Evolutionary conservation across 2,797 vertebrate species (phyloP).

Genomic region (Danio albolineatus): DNA sequence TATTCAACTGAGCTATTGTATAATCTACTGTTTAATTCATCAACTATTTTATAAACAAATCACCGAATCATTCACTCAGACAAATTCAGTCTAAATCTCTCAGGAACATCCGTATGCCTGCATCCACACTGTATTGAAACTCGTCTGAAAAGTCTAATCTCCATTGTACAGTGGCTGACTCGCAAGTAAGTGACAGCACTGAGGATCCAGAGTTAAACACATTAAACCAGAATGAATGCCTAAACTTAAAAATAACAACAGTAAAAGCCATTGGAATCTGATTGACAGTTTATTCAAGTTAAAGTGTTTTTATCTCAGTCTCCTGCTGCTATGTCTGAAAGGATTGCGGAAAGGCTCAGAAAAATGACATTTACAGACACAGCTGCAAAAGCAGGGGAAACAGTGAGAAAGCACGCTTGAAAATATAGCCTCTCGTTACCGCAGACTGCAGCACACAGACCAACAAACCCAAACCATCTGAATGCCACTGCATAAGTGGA

Average conservation of each 20-base stretch:
- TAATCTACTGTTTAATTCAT: no score
- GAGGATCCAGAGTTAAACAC: neutral
- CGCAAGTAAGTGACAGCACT: neutral
- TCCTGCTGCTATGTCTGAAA: conserved; percentile 18
- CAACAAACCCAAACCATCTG: conserved; percentile 31
- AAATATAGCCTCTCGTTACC: conserved; percentile 23
- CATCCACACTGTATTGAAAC: neutral
- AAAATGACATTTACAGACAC: conserved; percentile 48
- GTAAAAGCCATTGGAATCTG: neutral
- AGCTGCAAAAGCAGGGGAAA: conserved; percentile 40
- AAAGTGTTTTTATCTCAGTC: conserved; percentile 17
- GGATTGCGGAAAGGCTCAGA: conserved; percentile 23
- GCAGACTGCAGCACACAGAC: conserved; percentile 37
- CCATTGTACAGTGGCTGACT: neutral
- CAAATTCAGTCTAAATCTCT: neutral
- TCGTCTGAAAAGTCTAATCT: neutral
- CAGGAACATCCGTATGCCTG: neutral
- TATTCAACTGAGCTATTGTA: no score
- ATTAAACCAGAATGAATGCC: neutral
- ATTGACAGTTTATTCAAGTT: neutral
- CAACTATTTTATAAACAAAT: neutral
- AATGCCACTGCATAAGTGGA: conserved; percentile 10
- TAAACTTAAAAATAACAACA: neutral
- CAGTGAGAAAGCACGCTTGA: conserved; percentile 31
- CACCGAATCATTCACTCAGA: neutral